These are phyloP conservation scores for Sebastes reedi DNA, from an alignment of 2,797 vertebrate genomes.

Conservation along the genomic window DNA sequence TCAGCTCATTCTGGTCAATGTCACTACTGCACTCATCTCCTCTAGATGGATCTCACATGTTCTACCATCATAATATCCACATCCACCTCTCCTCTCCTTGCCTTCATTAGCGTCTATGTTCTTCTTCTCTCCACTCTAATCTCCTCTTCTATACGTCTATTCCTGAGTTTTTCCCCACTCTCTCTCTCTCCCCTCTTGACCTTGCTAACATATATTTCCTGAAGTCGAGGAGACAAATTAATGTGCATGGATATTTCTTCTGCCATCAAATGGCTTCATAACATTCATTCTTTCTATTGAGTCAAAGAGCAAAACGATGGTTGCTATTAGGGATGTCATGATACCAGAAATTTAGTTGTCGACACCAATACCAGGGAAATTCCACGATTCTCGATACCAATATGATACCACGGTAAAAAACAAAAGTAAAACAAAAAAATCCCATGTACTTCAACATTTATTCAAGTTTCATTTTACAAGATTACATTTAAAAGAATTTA, in stretches of 20 bases:
- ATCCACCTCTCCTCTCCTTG: not conserved
- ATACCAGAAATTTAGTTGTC: too few species aligned
- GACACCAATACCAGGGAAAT: too few species aligned
- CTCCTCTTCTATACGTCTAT: not conserved
- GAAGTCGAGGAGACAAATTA: not conserved
- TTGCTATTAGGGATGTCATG: too few species aligned
- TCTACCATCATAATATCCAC: not conserved
- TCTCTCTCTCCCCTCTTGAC: not conserved
- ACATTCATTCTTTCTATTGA: not conserved
- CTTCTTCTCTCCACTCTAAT: not conserved
- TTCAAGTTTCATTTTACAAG: too few species aligned
- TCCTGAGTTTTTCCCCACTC: not conserved
- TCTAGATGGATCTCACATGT: not conserved
- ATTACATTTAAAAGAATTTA: too few species aligned
- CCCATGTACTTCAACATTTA: too few species aligned
- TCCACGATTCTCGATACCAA: too few species aligned
- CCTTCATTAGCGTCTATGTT: not conserved
- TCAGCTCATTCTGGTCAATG: constrained; percentile 8
- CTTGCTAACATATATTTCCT: constrained; percentile 6
- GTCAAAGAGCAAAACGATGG: not conserved
- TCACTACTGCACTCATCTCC: not conserved
- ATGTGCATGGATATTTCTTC: not conserved
- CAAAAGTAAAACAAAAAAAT: too few species aligned
- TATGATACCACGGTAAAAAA: not conserved
- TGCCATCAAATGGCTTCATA: not conserved